These are phyloP conservation scores for Meiosimyza decipiens DNA, from an alignment of 2,888 invertebrate species.

Conservation along the genomic window DNA sequence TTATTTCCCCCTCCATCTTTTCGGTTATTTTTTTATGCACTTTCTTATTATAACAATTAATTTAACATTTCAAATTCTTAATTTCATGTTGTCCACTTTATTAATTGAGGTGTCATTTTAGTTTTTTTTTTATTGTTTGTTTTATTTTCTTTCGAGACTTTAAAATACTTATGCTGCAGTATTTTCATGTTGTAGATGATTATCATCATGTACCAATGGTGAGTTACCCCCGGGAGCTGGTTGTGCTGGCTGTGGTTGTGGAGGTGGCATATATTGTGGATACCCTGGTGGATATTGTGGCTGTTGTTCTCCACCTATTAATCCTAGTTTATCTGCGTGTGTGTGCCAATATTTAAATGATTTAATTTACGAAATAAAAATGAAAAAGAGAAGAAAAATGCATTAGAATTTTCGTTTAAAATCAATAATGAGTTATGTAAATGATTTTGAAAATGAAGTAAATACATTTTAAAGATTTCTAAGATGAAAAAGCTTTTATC, in stretches of 20 bases:
- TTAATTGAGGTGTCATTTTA: background rate
- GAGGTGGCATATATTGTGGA: slow-evolving; percentile 67
- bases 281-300: slow-evolving; percentile 64
- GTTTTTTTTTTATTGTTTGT: slow-evolving; percentile 31
- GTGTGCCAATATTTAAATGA: background rate
- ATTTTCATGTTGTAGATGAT: slow-evolving; percentile 38
- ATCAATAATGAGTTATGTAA: no score
- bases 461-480: slow-evolving; percentile 11
- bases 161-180: slow-evolving; percentile 23
- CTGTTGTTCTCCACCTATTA: slow-evolving; percentile 64
- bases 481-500: slow-evolving; percentile 33
- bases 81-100: background rate
- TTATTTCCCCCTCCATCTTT: background rate
- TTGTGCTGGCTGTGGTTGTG: slow-evolving; percentile 68
- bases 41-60: no score
- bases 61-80: no score
- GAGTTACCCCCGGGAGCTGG: slow-evolving; percentile 69
- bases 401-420: background rate
- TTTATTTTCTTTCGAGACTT: slow-evolving; percentile 15
- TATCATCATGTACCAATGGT: slow-evolving; percentile 53
- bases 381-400: slow-evolving; percentile 20
- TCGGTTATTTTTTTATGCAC: no score
- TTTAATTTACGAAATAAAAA: no score
- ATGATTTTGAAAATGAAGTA: no score
- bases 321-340: slow-evolving; percentile 62